A percentile compares a stretch with the other conserved stretches of the same genome.
phyloP scores from a whole-genome alignment of 2,888 invertebrate species.

The Coelogynopora nodosa region DNA sequence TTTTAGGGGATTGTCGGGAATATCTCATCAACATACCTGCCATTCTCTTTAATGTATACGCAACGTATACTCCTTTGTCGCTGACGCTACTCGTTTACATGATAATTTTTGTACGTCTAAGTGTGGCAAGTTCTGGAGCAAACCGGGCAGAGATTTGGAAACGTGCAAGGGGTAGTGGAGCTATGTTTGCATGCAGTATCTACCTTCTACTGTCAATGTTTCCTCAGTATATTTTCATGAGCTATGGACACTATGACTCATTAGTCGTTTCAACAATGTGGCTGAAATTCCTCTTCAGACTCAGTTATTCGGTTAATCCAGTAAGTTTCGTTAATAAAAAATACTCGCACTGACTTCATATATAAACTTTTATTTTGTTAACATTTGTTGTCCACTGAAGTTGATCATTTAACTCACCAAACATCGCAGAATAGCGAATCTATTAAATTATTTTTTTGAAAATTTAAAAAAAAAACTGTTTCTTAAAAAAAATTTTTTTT shows the following conservation, averaged over 20 bases:
- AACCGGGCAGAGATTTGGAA: background rate
- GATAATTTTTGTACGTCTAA: background rate
- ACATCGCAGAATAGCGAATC: too few species aligned
- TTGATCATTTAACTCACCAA: too few species aligned
- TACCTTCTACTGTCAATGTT: background rate
- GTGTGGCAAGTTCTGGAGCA: background rate
- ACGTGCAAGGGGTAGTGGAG: background rate
- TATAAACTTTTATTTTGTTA: too few species aligned
- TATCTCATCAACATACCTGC: background rate
- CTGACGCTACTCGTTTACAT: background rate
- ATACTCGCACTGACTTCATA: too few species aligned
- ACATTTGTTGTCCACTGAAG: too few species aligned
- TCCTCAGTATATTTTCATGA: background rate
- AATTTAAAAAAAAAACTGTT: too few species aligned
- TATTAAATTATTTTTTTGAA: too few species aligned
- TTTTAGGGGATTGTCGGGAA: conserved; percentile 1
- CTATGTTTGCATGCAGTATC: background rate
- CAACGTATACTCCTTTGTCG: background rate
- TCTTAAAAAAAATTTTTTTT: too few species aligned
- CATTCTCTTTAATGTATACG: background rate
- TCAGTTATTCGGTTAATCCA: background rate
- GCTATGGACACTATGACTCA: background rate
- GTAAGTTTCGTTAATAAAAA: background rate
- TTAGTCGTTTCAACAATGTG: background rate
- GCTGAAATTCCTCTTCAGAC: background rate